Conservation (phyloP, 1,140 invertebrate species). For the Augochlora pura region DNA sequence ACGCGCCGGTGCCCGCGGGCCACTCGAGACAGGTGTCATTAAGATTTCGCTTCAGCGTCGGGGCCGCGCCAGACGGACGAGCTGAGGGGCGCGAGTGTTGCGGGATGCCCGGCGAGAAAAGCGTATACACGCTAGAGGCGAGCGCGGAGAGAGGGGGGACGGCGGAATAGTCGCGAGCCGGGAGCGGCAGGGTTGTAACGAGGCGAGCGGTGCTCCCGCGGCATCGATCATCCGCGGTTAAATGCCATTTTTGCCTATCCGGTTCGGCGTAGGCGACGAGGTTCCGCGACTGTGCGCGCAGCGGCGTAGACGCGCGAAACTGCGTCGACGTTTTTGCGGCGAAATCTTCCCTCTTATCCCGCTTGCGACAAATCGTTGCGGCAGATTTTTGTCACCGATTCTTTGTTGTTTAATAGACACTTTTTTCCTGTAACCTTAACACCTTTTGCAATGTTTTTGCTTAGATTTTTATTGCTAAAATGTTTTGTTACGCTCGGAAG, state of each 20-base stretch:
- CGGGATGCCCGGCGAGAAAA: constrained; percentile 40
- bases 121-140: constrained; percentile 9
- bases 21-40: constrained; percentile 62
- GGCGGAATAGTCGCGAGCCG: constrained; percentile 1
- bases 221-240: constrained; percentile 56
- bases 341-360: not conserved
- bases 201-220: constrained; percentile 36
- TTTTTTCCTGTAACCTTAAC: too few species aligned
- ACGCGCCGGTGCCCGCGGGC: constrained; percentile 17
- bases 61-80: constrained; percentile 42
- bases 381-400: too few species aligned
- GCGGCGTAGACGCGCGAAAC: not conserved
- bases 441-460: too few species aligned
- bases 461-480: too few species aligned
- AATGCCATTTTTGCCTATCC: constrained; percentile 55
- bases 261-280: too few species aligned
- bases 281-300: not conserved
- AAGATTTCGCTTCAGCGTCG: constrained; percentile 61
- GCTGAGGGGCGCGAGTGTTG: constrained; percentile 39
- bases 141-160: not conserved
- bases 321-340: not conserved
- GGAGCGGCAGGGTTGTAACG: constrained; percentile 47
- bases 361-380: too few species aligned
- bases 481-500: too few species aligned
- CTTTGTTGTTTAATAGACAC: too few species aligned